These are phyloP conservation scores for Scortum barcoo DNA, from an alignment of 2,113 vertebrate genomes.

Conservation along the genomic window DNA sequence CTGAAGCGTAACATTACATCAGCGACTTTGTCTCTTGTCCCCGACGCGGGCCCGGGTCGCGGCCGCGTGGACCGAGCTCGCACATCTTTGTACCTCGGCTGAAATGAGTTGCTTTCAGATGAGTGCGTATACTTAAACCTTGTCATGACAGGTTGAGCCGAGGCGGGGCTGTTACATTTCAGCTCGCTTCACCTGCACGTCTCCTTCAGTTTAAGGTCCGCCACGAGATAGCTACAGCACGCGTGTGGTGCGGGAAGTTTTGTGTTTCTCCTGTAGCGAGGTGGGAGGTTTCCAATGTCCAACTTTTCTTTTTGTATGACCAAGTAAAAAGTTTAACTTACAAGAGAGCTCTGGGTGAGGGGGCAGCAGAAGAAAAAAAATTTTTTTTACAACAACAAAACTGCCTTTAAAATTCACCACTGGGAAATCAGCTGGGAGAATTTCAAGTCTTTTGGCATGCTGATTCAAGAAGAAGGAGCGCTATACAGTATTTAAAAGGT, in stretches of 20 bases:
- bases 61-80: not conserved
- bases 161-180: not conserved
- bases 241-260: no score
- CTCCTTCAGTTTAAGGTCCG: conserved; percentile 22
- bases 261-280: not conserved
- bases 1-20: conserved; percentile 72
- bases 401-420: not conserved
- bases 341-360: no score
- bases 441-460: not conserved
- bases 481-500: not conserved
- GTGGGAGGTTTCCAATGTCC: not conserved
- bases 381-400: not conserved
- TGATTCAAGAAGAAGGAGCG: not conserved
- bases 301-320: not conserved
- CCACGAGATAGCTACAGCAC: no score
- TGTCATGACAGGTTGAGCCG: not conserved
- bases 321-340: not conserved
- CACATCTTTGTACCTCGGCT: conserved; percentile 34
- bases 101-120: conserved; percentile 43
- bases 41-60: conserved; percentile 31
- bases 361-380: no score
- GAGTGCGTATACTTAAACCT: conserved; percentile 30
- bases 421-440: no score
- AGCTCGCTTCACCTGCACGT: not conserved
- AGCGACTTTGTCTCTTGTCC: conserved; percentile 54